Evolutionary conservation across 2,888 invertebrate genomes (phyloP).

Genomic region (Spodoptera littoralis): DNA sequence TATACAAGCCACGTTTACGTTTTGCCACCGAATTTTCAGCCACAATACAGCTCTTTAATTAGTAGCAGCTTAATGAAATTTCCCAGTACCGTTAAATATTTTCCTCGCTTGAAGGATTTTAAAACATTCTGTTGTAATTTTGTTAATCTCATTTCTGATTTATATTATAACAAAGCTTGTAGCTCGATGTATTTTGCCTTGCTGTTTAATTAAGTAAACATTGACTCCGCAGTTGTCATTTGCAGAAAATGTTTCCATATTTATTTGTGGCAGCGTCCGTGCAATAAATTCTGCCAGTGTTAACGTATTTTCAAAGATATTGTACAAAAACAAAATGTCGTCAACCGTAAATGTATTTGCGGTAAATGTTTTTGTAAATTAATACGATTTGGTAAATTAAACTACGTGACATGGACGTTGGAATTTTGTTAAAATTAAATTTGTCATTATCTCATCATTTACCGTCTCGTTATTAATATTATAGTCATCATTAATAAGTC

Average conservation of each 20-base stretch:
- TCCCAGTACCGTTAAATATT: constrained; percentile 66
- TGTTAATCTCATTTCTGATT: constrained; percentile 60
- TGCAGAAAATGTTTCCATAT: constrained; percentile 37
- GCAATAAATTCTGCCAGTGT: constrained; percentile 29
- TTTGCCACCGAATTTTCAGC: constrained; percentile 51
- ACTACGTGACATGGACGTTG: no score
- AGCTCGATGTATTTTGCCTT: constrained; percentile 36
- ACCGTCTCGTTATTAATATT: no score
- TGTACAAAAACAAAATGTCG: constrained; percentile 20
- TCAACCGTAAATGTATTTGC: constrained; percentile 13
- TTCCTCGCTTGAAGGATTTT: constrained; percentile 62
- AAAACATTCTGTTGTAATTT: constrained; percentile 61
- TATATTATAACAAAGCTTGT: constrained; percentile 44
- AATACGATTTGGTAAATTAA: no score
- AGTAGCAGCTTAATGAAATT: constrained; percentile 71
- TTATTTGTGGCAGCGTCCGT: constrained; percentile 32
- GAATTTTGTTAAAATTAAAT: no score
- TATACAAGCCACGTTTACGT: constrained; percentile 57
- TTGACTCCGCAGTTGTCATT: constrained; percentile 43
- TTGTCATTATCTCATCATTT: no score
- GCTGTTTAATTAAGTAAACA: constrained; percentile 52
- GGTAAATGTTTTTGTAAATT: neutral
- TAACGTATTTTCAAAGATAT: constrained; percentile 39
- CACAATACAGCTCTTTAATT: constrained; percentile 71
- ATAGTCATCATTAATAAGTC: no score